Base-by-base conservation (phyloP, 2,113 vertebrate genomes). In the Rhinichthys klamathensis region DNA sequence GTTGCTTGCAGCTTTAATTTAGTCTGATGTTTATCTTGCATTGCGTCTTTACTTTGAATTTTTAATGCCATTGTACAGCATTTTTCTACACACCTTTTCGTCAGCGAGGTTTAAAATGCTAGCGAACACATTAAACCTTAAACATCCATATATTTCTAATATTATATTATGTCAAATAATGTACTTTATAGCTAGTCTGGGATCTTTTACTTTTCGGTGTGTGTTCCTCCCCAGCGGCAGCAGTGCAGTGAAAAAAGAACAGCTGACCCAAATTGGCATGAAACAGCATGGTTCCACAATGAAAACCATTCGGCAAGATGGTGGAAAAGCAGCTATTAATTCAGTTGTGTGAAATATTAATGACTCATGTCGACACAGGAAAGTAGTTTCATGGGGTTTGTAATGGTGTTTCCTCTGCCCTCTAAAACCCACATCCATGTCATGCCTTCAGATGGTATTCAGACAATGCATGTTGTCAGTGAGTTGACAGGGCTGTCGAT, bases 401-500 rank as follows among this genome's bases (percentile, higher is more conserved):
- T 25, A 73, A 6, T 73, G 41, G 23, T 46, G 70, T 73, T 74
- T 74, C 70, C 38, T 46, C 41, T 46, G 41, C 41, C 12, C 41
- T 74, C 12, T 7, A 46, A 74, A 73, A 25, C 41, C 23, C 23
- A 46, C n/a, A 46, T 46, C 6, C 12, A 25, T 44, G 35, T 41
- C 38, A 13, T 25, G 70, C 70, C 41, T 74, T 74, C 41, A 49
- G 70, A 74, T 21, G 13, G 23, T 16, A 46, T 74, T 46, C 12
- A 46, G 70, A 74, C 70, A 74, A 74, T 46, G 41, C 70, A 21
- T 49, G 74, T 76, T 76, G 74, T 76, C 74, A 76, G 74, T 27
- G 72, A 15, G 6, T 44, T 46, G 72, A 75, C 72, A 49, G n/a
- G 25, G 25, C 27, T 76, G 74, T 76, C 46, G 9, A 76, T 76